Evolutionary conservation across 2,113 vertebrate species (phyloP).

Genomic region (Prionailurus bengalensis): DNA sequence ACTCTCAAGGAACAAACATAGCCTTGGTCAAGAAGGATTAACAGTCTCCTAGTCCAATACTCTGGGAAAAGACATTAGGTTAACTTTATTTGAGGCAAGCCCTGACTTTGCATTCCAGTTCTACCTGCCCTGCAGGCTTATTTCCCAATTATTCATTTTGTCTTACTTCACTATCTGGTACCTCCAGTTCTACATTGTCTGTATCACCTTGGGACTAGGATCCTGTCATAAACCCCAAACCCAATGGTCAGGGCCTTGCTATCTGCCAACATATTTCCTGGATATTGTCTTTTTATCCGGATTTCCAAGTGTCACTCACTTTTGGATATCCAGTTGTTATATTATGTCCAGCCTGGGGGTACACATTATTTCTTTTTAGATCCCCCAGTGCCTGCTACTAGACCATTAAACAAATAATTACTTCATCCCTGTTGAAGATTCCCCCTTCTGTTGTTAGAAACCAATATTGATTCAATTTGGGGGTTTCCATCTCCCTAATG

Average conservation of each 20-base stretch:
- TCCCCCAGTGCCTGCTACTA: neutral
- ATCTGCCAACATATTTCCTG: neutral
- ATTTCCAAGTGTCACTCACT: conserved; percentile 17
- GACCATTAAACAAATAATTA: conserved; percentile 2
- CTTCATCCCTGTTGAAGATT: neutral
- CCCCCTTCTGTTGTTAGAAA: neutral
- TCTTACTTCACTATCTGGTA: neutral
- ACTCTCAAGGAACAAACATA: neutral
- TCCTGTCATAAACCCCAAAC: neutral
- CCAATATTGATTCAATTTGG: conserved; percentile 22
- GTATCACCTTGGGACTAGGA: neutral
- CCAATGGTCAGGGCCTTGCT: neutral
- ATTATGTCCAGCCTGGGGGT: neutral
- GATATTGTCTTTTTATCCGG: conserved; percentile 13
- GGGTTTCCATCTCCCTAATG: neutral
- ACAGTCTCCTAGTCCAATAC: neutral
- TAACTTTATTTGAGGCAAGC: neutral
- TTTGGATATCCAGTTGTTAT: conserved; percentile 15
- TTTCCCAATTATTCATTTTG: neutral
- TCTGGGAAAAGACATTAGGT: neutral
- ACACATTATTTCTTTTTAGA: neutral
- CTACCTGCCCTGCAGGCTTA: neutral
- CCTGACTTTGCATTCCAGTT: neutral
- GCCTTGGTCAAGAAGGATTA: neutral
- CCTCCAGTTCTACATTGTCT: neutral